Percentiles rank a stretch among this genome's conserved stretches.
Evolutionary conservation across 2,797 vertebrate species (phyloP).

Genomic region (Protosalanx chinensis): DNA sequence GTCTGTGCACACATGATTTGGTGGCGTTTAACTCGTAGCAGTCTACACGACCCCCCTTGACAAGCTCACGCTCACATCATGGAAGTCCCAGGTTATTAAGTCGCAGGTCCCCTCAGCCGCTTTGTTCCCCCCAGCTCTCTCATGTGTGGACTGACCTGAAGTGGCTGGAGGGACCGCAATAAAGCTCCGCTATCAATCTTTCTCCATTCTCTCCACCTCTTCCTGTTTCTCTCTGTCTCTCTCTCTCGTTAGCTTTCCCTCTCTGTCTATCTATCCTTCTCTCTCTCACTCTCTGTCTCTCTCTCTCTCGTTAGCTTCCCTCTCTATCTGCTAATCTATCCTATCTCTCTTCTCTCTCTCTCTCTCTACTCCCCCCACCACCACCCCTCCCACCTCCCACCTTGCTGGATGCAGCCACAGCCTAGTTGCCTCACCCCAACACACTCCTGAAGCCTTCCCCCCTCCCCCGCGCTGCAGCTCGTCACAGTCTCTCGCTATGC

Average conservation of each 20-base stretch:
- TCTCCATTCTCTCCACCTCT: constrained; percentile 3
- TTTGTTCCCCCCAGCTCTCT: background rate
- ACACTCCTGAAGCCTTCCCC: no score
- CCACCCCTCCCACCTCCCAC: constrained; percentile 11
- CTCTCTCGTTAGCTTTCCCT: background rate
- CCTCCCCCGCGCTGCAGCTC: background rate
- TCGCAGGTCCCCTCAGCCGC: background rate
- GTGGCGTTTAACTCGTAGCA: no score
- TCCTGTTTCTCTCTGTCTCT: background rate
- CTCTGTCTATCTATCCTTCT: background rate
- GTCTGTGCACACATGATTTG: no score
- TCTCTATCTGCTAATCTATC: no score
- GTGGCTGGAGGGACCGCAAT: background rate
- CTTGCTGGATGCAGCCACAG: background rate
- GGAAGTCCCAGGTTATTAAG: constrained; percentile 45
- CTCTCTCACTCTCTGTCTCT: constrained; percentile 13
- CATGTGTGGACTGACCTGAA: background rate
- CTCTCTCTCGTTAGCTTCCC: constrained; percentile 1
- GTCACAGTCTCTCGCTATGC: background rate
- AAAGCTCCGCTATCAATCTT: background rate
- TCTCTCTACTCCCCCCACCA: background rate
- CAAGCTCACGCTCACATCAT: constrained; percentile 42
- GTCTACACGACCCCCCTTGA: constrained; percentile 19
- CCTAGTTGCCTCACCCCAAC: background rate
- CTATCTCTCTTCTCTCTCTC: no score